Base-by-base conservation (phyloP, 2,888 invertebrate species). In the Tineola bisselliella region DNA sequence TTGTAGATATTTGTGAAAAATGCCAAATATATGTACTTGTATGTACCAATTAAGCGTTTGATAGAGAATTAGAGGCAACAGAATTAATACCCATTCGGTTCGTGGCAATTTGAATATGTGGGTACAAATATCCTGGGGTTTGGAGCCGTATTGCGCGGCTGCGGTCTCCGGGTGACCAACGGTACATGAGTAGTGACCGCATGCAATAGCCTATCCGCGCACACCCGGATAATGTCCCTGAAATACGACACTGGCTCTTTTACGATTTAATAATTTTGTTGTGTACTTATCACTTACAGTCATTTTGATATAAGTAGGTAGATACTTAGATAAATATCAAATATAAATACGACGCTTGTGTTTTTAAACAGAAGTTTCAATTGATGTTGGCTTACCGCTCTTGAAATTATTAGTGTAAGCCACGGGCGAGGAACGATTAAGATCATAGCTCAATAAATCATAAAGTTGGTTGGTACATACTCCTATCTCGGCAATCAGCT, bases 401-500 rank as follows among this genome's bases (percentile, higher is more conserved):
- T 48, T 54, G 18, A 54, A 54, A 54, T 54, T 54, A 54, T 54
- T 54, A 54, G 25, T 18, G 25, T 54, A 12, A 25, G 54, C 54
- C 54, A 8, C 10, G 25, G 25, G 54, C 54, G 25, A 25, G 10
- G 25, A 54, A 54, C 54, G 54, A 54, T 54, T 54, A 25, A 18
- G 54, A 54, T 54, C 54, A 54, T 25, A 25, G 63, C 65, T 66
- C 67, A 67, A 74, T 75, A 73, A 74, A 75, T 75, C 72, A 73
- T 70, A 68, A 70, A 70, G 19, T 69, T 71, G 68, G 72, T 70
- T 73, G 66, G 64, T 64, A 63, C 68, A 66, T 66, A 66, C 66
- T 67, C 70, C 66, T 70, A 70, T 71, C 68, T 70, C 62, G 64
- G 62, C 64, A 69, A 72, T 71, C 69, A 71, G 71, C 72, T 70